These are phyloP conservation scores for Megalopta genalis DNA, from an alignment of 1,140 invertebrate species.

Conservation along the genomic window DNA sequence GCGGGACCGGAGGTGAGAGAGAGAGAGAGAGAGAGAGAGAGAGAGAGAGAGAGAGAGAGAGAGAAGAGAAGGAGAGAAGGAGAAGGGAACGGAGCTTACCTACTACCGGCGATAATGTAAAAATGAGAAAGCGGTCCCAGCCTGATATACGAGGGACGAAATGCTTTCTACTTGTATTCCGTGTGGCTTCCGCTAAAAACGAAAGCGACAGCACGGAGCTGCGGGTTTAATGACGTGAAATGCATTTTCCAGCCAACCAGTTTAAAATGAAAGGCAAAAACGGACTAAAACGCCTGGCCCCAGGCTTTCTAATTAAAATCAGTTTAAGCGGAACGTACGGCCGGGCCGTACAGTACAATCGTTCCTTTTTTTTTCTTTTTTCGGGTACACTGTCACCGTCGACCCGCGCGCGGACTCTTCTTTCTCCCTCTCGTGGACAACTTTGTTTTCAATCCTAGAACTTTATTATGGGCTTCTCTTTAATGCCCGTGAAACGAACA, in stretches of 20 bases:
- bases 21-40: not conserved
- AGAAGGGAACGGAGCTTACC: conserved; percentile 7
- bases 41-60: not conserved
- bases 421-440: not conserved
- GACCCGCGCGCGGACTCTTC: not conserved
- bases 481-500: not conserved
- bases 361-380: not conserved
- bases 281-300: conserved; percentile 29
- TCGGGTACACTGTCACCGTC: not conserved
- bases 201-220: conserved; percentile 30
- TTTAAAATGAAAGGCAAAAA: conserved; percentile 47
- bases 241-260: conserved; percentile 44
- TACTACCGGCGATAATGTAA: conserved; percentile 35
- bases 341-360: not conserved
- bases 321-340: conserved; percentile 29
- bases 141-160: conserved; percentile 41
- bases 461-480: not conserved
- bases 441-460: conserved; percentile 11
- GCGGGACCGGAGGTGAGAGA: not conserved
- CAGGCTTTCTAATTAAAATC: conserved; percentile 45
- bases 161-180: conserved; percentile 38
- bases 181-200: conserved; percentile 37
- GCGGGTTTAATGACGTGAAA: conserved; percentile 47
- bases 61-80: not conserved
- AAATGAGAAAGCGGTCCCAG: conserved; percentile 28